Evolutionary conservation across 2,888 invertebrate species (phyloP).

Genomic region (Enchytraeus crypticus): DNA sequence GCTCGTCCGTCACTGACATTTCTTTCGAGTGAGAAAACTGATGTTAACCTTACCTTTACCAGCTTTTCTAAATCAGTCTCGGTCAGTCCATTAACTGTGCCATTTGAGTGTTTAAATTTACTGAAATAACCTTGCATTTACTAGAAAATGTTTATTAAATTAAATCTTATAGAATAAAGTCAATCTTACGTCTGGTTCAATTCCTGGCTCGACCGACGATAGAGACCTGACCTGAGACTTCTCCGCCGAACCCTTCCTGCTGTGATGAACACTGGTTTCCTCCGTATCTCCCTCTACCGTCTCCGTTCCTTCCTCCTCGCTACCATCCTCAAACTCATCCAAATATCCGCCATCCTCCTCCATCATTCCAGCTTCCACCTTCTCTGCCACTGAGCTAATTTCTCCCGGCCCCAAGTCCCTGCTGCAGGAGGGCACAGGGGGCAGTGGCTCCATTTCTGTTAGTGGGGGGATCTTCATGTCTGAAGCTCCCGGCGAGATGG

Average conservation of each 20-base stretch:
- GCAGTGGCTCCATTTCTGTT: constrained; percentile 13
- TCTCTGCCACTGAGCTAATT: neutral
- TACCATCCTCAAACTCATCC: neutral
- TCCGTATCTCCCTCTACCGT: neutral
- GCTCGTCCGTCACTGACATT: too few species aligned
- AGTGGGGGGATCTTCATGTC: constrained; percentile 15
- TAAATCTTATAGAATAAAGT: neutral
- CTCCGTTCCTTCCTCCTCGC: neutral
- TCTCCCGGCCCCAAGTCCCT: neutral
- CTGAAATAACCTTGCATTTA: too few species aligned
- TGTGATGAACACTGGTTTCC: neutral
- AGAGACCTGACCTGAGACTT: too few species aligned
- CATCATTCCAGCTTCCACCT: neutral
- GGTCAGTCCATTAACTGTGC: too few species aligned
- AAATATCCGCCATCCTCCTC: neutral
- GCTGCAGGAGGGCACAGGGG: constrained; percentile 11
- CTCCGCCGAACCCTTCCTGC: neutral
- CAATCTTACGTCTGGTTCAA: neutral
- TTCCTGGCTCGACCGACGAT: neutral
- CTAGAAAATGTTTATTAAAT: too few species aligned
- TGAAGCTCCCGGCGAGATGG: neutral
- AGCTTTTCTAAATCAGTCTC: too few species aligned
- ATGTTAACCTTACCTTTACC: too few species aligned
- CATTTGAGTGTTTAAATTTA: too few species aligned
- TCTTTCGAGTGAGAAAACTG: too few species aligned